Percentiles rank a stretch among this genome's conserved stretches.
Evolutionary conservation across 2,888 invertebrate species (phyloP).

Genomic region (Sturmia bella): DNA sequence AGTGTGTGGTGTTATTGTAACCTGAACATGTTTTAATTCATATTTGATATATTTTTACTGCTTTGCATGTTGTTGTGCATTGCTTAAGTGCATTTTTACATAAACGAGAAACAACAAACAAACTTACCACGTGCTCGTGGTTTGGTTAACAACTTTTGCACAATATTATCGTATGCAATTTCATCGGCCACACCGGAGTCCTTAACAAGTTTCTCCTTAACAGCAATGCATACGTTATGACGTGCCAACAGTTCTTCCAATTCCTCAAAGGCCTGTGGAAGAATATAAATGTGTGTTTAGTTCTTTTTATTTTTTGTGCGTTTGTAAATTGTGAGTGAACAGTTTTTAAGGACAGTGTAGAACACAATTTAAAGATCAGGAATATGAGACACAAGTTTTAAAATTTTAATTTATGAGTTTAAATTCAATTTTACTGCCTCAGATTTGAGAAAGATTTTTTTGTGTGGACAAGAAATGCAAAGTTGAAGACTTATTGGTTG

Average conservation of each 20-base stretch:
- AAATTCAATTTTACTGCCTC: too few relatives aligned
- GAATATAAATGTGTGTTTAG: constrained; percentile 4
- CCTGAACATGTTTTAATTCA: neutral
- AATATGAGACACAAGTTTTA: too few relatives aligned
- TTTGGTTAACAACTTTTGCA: constrained; percentile 91
- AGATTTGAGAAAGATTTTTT: too few relatives aligned
- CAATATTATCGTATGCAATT: constrained; percentile 93
- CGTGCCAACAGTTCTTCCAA: constrained; percentile 92
- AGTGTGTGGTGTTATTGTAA: neutral
- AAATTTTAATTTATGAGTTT: too few relatives aligned
- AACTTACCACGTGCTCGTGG: constrained; percentile 93
- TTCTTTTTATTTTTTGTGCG: neutral
- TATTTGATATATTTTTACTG: neutral
- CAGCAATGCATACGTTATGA: constrained; percentile 95
- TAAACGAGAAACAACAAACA: neutral
- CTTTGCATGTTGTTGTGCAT: neutral
- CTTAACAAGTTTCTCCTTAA: constrained; percentile 96
- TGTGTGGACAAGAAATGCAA: too few relatives aligned
- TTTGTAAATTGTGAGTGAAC: too few relatives aligned
- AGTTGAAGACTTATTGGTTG: too few relatives aligned
- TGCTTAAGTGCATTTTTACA: constrained; percentile 1
- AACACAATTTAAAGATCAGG: too few relatives aligned
- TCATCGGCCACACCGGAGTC: constrained; percentile 97
- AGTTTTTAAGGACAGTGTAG: too few relatives aligned
- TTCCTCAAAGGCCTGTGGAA: constrained; percentile 93